phyloP scores from a whole-genome alignment of 2,797 vertebrate species.

The Forpus xanthops region DNA sequence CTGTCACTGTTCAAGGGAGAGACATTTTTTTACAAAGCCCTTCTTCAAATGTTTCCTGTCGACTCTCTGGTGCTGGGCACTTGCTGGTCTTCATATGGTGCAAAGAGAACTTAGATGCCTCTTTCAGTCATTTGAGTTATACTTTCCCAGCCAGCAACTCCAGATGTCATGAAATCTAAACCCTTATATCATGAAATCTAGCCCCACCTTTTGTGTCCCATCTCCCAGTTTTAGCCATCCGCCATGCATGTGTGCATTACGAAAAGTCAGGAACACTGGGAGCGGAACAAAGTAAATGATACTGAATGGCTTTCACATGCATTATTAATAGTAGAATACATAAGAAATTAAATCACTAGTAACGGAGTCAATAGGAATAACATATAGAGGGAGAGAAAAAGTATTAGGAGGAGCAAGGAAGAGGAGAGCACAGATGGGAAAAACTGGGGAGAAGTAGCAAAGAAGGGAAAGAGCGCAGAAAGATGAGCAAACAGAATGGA shows the following conservation, averaged over 20 bases:
- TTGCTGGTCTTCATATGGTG: background rate
- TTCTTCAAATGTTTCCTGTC: background rate
- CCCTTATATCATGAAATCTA: background rate
- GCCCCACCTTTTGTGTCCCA: fast-evolving
- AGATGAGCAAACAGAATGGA: background rate
- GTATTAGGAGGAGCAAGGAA: background rate
- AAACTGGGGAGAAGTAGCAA: background rate
- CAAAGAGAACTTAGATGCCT: background rate
- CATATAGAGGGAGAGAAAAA: background rate
- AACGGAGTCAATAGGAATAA: background rate
- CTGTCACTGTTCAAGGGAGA: background rate
- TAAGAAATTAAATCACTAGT: background rate
- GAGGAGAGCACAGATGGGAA: background rate
- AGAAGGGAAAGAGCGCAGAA: background rate
- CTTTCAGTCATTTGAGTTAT: background rate
- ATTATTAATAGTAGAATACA: background rate
- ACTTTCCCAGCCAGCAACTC: background rate
- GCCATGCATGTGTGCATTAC: background rate
- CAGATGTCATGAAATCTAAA: background rate
- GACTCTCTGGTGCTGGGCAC: background rate
- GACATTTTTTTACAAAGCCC: background rate
- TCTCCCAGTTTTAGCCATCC: background rate
- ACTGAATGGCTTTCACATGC: background rate
- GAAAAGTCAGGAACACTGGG: background rate
- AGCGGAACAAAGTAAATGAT: background rate